Evolutionary conservation across 1,140 invertebrate species (phyloP).

Genomic region (Dermatophagoides farinae): DNA sequence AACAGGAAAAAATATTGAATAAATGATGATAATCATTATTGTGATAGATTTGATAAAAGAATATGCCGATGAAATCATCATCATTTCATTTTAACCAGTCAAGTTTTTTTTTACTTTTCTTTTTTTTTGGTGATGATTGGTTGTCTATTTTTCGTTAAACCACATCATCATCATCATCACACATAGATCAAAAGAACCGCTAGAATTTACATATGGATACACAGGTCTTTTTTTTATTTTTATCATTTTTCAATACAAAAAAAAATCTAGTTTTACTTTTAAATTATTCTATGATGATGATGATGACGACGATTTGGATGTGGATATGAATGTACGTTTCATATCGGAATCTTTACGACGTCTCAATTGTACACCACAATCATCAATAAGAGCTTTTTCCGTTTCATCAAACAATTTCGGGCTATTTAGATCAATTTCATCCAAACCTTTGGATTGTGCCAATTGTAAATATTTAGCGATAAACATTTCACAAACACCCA

Average conservation of each 20-base stretch:
- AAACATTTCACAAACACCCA: neutral
- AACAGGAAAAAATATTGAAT: neutral
- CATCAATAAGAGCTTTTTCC: neutral
- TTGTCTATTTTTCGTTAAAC: no score
- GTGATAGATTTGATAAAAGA: neutral
- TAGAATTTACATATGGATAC: no score
- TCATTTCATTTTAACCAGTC: no score
- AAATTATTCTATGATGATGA: neutral
- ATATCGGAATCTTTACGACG: neutral
- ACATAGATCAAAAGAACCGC: no score
- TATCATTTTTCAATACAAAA: no score
- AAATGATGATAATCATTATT: neutral
- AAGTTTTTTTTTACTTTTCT: neutral
- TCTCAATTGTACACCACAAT: neutral
- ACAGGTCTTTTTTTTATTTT: neutral
- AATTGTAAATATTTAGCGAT: constrained; percentile 1
- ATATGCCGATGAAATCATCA: neutral
- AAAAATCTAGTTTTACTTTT: no score
- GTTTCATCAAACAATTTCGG: neutral
- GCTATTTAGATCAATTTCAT: neutral
- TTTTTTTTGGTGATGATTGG: no score
- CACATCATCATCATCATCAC: no score
- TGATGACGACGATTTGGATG: no score
- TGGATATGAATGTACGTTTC: neutral
- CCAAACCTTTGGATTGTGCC: neutral